Percentiles rank a stretch among this genome's conserved stretches.
These are phyloP conservation scores for Oscheius sp. DNA, from an alignment of 2,888 invertebrate genomes.

Conservation along the genomic window DNA sequence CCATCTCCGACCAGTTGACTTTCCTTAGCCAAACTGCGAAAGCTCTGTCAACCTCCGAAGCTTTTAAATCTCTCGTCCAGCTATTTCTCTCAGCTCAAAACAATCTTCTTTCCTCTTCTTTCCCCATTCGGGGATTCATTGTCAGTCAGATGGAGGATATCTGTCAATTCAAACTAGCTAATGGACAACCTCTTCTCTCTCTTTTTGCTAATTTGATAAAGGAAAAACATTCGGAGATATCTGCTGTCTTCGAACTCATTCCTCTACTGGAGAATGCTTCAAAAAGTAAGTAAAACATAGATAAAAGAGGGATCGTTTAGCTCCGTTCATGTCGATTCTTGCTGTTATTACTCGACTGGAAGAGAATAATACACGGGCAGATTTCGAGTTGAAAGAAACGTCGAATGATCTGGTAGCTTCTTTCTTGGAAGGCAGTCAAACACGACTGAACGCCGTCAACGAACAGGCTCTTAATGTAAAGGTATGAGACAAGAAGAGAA, in stretches of 20 bases:
- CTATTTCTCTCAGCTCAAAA: constrained; percentile 19
- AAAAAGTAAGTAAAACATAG: constrained; percentile 10
- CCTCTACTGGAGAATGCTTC: constrained; percentile 2
- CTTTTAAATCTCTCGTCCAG: constrained; percentile 9
- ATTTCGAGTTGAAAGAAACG: constrained; percentile 11
- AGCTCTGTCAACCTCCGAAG: neutral
- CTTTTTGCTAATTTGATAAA: neutral
- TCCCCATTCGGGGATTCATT: constrained; percentile 13
- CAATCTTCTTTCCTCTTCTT: neutral
- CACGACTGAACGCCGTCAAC: constrained; percentile 7
- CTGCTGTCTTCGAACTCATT: constrained; percentile 10
- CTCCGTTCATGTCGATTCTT: neutral
- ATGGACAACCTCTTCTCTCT: constrained; percentile 1
- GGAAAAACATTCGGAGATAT: neutral
- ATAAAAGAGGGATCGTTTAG: neutral
- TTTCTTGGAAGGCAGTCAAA: constrained; percentile 15
- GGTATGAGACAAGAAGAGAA: neutral
- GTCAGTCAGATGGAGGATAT: constrained; percentile 28
- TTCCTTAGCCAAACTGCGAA: neutral
- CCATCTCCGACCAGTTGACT: constrained; percentile 29
- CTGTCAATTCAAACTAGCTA: constrained; percentile 8
- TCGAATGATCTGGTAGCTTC: constrained; percentile 8
- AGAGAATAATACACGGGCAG: constrained; percentile 22
- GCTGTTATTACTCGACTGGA: constrained; percentile 10
- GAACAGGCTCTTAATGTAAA: constrained; percentile 5